Base-by-base conservation (phyloP, 2,113 vertebrate species). In the Phoxinus phoxinus region DNA sequence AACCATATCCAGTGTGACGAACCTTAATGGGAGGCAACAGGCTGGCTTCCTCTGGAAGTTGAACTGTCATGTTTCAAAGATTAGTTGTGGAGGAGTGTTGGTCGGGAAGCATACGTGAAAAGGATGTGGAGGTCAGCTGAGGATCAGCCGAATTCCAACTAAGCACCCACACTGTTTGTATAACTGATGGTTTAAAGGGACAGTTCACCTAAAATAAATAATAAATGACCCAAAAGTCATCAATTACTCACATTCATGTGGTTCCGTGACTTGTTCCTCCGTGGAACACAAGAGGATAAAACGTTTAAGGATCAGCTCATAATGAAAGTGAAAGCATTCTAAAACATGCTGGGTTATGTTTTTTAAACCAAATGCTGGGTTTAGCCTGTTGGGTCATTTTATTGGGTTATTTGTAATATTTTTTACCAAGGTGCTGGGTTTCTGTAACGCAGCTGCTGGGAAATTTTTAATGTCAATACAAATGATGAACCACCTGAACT, bases 1-100 rank as follows among this genome's bases (percentile, higher is more conserved):
- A 94, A 93, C 86, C 87, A 89, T 90, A 92, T 91, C 90, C 48
- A 59, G 80, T 1, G 12, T 84, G 90, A 92, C 88, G 87, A 86
- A 81, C 69, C 76, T 86, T 67, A 90, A 80, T 56, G 59, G 59
- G 58, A 30, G 78, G 81, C 90, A 87, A 69, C 41, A 32, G 19
- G 69, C 17, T 30, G 27, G 79, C 61, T 81, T 81, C 19, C 59
- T 51, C 27, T 81, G 61, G 41, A 51, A 44, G 53, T 80, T 63
- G 23, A 80, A 53, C 27, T 81, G 78, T 81, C 37, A 46, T 81
- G 58, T 65, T 63, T 91, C 87, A 88, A 88, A 48, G 61, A 81
- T 81, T 67, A 81, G 79, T 32, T 48, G 37, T 81, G 79, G 61
- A 67, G 61, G 79, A 81, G 79, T 69, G 65, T 65, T 72, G 44